These are phyloP conservation scores for Anabacerthia variegaticeps DNA, from an alignment of 2,797 vertebrate genomes.

Conservation along the genomic window DNA sequence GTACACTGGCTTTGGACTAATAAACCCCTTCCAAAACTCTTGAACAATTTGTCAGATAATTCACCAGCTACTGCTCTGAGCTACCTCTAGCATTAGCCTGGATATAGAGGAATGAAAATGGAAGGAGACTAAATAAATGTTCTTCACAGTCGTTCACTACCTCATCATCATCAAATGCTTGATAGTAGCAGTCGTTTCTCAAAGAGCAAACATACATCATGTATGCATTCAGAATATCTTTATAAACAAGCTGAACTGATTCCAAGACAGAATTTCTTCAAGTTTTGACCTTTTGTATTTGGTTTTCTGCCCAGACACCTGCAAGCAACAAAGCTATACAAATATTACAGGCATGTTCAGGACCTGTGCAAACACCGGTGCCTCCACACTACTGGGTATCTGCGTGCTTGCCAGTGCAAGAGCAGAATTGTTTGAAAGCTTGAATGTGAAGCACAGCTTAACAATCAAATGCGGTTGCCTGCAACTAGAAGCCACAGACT, in stretches of 20 bases:
- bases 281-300: not conserved
- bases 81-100: not conserved
- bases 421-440: not conserved
- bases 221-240: not conserved
- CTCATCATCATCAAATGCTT: not conserved
- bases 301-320: not conserved
- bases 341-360: fast-evolving
- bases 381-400: not conserved
- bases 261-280: not conserved
- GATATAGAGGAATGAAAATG: not conserved
- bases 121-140: not conserved
- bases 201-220: not conserved
- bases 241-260: not conserved
- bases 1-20: not conserved
- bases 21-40: not conserved
- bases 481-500: not conserved
- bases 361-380: not conserved
- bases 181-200: not conserved
- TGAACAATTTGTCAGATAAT: constrained; percentile 10
- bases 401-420: not conserved
- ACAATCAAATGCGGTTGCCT: not conserved
- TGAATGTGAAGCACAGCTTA: not conserved
- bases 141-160: not conserved
- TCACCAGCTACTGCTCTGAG: not conserved
- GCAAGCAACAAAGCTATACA: not conserved